phyloP scores from a whole-genome alignment of 1,140 invertebrate genomes.

The Grapholita molesta region DNA sequence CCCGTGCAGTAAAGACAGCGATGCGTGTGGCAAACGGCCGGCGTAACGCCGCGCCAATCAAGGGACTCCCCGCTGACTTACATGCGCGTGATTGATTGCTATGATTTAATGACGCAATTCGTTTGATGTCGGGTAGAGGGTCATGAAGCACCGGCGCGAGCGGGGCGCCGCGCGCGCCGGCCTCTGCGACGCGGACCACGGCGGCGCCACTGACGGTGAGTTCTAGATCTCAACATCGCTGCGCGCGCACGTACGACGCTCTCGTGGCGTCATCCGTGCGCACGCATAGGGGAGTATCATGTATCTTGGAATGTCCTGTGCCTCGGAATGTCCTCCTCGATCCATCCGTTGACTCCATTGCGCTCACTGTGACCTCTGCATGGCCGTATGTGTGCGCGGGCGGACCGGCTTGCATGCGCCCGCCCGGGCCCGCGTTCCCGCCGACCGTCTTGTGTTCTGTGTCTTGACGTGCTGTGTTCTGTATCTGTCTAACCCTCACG shows the following conservation, averaged over 20 bases:
- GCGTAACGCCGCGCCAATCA: conserved; percentile 15
- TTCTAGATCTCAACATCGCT: conserved; percentile 79
- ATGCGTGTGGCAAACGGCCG: neutral
- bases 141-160: conserved; percentile 33
- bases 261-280: conserved; percentile 45
- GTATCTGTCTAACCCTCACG: conserved; percentile 53
- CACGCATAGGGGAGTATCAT: conserved; percentile 78
- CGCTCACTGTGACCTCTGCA: conserved; percentile 70
- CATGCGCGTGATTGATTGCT: conserved; percentile 9
- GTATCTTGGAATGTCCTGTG: conserved; percentile 80
- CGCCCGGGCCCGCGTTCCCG: conserved; percentile 43
- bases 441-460: conserved; percentile 70
- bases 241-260: conserved; percentile 58
- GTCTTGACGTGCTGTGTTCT: conserved; percentile 74
- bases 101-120: conserved; percentile 26
- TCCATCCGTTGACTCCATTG: conserved; percentile 66
- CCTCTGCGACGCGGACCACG: conserved; percentile 29
- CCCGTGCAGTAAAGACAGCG: neutral
- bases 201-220: conserved; percentile 53
- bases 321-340: conserved; percentile 79
- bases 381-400: conserved; percentile 67
- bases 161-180: conserved; percentile 24
- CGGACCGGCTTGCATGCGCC: conserved; percentile 66
- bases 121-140: conserved; percentile 57
- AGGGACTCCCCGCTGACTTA: conserved; percentile 2